These are phyloP conservation scores for Meta bourneti DNA, from an alignment of 2,888 invertebrate species.

Conservation along the genomic window DNA sequence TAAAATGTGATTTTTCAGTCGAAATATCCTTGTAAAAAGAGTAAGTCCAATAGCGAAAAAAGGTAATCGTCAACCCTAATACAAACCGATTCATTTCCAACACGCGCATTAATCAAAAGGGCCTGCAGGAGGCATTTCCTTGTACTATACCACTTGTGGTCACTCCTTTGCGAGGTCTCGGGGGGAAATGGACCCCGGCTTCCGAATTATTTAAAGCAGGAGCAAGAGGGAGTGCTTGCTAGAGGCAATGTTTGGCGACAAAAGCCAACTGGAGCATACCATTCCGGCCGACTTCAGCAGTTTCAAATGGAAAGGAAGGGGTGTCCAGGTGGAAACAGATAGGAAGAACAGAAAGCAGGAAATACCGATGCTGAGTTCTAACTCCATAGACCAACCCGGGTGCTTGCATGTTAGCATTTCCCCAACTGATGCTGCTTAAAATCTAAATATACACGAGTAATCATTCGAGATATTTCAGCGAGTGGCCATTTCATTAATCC, in stretches of 20 bases:
- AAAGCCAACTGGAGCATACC: neutral
- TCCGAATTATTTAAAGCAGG: slow-evolving; percentile 4
- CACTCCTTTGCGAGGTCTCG: neutral
- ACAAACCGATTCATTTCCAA: neutral
- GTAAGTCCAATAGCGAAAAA: too few relatives aligned
- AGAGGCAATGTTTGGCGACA: neutral
- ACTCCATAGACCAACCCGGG: too few relatives aligned
- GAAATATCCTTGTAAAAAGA: too few relatives aligned
- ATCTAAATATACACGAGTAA: too few relatives aligned
- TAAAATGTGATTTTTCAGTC: too few relatives aligned
- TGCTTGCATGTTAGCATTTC: too few relatives aligned
- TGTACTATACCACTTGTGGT: slow-evolving; percentile 7
- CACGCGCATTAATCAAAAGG: neutral
- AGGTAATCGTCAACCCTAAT: neutral
- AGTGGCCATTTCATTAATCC: too few relatives aligned
- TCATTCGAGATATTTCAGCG: too few relatives aligned
- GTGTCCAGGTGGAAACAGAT: too few relatives aligned
- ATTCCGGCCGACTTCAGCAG: neutral
- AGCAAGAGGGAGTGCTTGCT: neutral
- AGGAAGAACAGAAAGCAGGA: too few relatives aligned
- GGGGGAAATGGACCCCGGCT: neutral
- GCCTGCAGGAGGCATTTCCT: neutral
- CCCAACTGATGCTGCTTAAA: too few relatives aligned
- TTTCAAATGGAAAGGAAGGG: neutral
- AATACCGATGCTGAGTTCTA: too few relatives aligned